These are phyloP conservation scores for Nomada ferruginata DNA, from an alignment of 2,888 invertebrate genomes.

Conservation along the genomic window DNA sequence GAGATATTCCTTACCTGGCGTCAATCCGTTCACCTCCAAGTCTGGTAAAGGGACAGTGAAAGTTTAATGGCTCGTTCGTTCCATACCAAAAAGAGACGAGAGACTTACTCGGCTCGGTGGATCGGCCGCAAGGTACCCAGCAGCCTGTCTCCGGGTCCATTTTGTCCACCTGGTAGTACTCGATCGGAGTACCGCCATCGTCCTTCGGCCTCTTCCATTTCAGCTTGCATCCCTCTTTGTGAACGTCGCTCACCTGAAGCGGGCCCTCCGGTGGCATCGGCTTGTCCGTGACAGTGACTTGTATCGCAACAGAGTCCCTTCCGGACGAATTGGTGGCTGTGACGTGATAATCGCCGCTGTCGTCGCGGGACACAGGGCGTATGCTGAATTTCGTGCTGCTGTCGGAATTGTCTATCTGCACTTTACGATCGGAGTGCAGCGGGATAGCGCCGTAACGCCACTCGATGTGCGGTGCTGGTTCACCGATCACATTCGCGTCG, in stretches of 20 bases:
- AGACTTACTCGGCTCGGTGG: slow-evolving; percentile 90
- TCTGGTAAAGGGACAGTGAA: slow-evolving; percentile 82
- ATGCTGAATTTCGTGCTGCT: slow-evolving; percentile 95
- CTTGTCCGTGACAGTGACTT: slow-evolving; percentile 94
- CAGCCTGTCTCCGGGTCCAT: slow-evolving; percentile 95
- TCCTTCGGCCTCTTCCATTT: slow-evolving; percentile 98
- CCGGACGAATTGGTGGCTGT: slow-evolving; percentile 95
- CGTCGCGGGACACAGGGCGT: slow-evolving; percentile 91
- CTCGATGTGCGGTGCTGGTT: slow-evolving; percentile 96
- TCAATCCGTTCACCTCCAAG: slow-evolving; percentile 93
- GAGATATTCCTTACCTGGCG: slow-evolving; percentile 96
- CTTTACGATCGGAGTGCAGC: slow-evolving; percentile 89
- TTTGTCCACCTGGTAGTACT: slow-evolving; percentile 98
- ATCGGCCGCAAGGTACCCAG: slow-evolving; percentile 94
- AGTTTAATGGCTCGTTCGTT: not conserved
- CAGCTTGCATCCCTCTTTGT: slow-evolving; percentile 96
- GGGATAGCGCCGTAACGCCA: slow-evolving; percentile 96
- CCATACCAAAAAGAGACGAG: not conserved
- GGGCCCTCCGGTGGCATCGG: slow-evolving; percentile 96
- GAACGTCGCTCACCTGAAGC: slow-evolving; percentile 94
- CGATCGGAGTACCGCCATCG: slow-evolving; percentile 97
- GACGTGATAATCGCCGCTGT: slow-evolving; percentile 95
- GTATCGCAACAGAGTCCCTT: slow-evolving; percentile 92
- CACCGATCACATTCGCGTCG: slow-evolving; percentile 96
- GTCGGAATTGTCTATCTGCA: slow-evolving; percentile 92